Evolutionary conservation across 2,797 vertebrate species (phyloP), one percentile per base, ranked within the genome.

Genomic region (Tarsius wallacei): DNA sequence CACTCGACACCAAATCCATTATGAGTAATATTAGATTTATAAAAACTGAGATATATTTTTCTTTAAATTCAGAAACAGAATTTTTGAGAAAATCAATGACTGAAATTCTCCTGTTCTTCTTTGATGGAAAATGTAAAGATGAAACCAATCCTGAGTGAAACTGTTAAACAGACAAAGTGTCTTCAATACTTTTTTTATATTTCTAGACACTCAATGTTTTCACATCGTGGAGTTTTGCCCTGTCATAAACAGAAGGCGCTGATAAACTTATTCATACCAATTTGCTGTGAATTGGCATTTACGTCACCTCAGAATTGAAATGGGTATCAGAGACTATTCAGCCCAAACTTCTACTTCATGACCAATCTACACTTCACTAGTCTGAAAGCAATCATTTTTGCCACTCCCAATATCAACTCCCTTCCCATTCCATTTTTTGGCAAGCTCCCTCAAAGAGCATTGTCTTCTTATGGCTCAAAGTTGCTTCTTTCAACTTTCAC

Each of bases 11-110:
- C 73, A 93, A 55, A 88, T 71, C 55, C 91, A 91, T 77, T 78
- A 86, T 95, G 91, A 98, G 53, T 70, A 90, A 36, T 49, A 87
- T 55, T 36, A 87, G 47, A 33, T 13, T 53, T n/a, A 96, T 31
- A 90, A 83, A 93, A 89, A 66, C 31, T 36, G 26, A 95, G 31
- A 83, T 4, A 28, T 2, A 24, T 31, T 78, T 94, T 96, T 71
- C 81, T 93, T 81, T 61, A 71, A 84, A 83, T 94, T 82, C 42
- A 82, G 92, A 83, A 86, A 47, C 42, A 84, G 5, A 81, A 31
- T 94, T 51, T 87, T 26, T 22, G 36, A 93, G 83, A 90, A 95
- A 74, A 87, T 24, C 33, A 68, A 4, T 87, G 51, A n/a, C 55
- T 17, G 0, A 14, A 76, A 66, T 78, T 70, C 59, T 76, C 55